These are phyloP conservation scores for Osmerus eperlanus DNA, from an alignment of 2,113 vertebrate genomes.

Conservation along the genomic window DNA sequence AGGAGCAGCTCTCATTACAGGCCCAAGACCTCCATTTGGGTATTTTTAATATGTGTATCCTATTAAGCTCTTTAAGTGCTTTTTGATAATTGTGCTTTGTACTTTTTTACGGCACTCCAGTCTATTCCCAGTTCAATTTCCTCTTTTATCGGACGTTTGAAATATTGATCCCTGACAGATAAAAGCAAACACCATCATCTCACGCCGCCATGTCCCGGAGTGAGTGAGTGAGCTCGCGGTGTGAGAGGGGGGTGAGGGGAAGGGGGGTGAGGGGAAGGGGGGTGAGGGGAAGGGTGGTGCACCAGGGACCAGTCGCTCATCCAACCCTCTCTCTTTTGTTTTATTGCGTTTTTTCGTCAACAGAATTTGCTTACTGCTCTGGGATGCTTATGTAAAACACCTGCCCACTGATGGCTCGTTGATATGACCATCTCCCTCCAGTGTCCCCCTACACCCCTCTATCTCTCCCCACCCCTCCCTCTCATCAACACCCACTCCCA, in stretches of 20 bases:
- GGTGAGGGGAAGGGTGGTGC: constrained; percentile 76
- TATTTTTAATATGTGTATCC: constrained; percentile 99
- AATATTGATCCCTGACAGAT: constrained; percentile 99
- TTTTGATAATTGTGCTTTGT: constrained; percentile 99
- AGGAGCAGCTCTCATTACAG: constrained; percentile 87
- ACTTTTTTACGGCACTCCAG: constrained; percentile 94
- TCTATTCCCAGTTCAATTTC: constrained; percentile 99
- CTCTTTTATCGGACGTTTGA: constrained; percentile 99
- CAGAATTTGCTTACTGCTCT: constrained; percentile 97
- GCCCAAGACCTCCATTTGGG: constrained; percentile 92
- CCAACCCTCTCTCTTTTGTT: constrained; percentile 81
- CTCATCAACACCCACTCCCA: constrained; percentile 43
- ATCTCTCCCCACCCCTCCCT: constrained; percentile 54
- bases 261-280: constrained; percentile 73
- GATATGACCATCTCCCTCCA: constrained; percentile 82
- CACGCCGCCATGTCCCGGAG: constrained; percentile 82
- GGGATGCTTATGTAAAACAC: constrained; percentile 93
- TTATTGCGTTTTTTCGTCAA: constrained; percentile 96
- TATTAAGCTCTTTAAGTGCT: constrained; percentile 99
- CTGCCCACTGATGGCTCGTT: constrained; percentile 75
- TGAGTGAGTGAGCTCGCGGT: constrained; percentile 79
- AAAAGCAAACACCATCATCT: constrained; percentile 99
- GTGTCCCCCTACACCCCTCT: constrained; percentile 50
- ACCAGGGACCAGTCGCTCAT: constrained; percentile 83
- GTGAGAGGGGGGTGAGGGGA: constrained; percentile 45